Base-by-base conservation (phyloP, 2,113 vertebrate genomes). In the Peromyscus polionotus region DNA sequence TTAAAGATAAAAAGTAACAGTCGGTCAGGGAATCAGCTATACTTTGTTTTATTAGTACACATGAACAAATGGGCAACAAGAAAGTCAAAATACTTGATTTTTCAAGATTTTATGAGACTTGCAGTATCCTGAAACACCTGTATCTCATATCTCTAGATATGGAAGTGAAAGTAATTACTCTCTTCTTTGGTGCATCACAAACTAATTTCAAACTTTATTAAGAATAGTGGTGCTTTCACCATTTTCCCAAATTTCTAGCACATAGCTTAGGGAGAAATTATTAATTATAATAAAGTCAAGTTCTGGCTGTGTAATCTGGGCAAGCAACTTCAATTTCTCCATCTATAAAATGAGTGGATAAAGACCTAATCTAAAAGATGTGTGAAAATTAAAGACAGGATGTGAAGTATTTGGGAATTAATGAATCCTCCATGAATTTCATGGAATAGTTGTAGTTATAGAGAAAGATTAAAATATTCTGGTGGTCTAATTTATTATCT, bases 161-260 rank as follows among this genome's bases (percentile, higher is more conserved):
- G 3, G 63, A 81, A 91, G 59, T 92, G 26, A 96, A 88, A 70
- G 88, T 7, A 93, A 16, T 92, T 85, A 57, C 0, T 81, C 10
- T 72, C 10, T 68, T 90, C 59, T 76, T 75, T 68, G 20, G 4
- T 61, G 12, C n/a, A 13, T 45, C 31, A 70, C n/a, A 51, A 91
- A 81, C 31, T 59, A 36, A 67, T 90, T 91, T 68, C 51, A 91
- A 91, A 88, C 93, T 24, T 0, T 72, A 86, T 76, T 79, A 68
- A 87, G 84, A 45, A 48, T 42, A 67, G 80, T 85, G 4, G 73
- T 57, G 16, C 22, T 92, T 95, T 45, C 31, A 93, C 11, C 28
- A 54, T 75, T 93, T 94, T 61, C 92, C 42, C 48, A 87, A 89
- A 92, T 68, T 68, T 93, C 63, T 95, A 92, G 20, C n/a, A 91